Evolutionary conservation across 2,888 invertebrate species (phyloP), one percentile per base, ranked within the genome.

Genomic region (Crioceris asparagi): DNA sequence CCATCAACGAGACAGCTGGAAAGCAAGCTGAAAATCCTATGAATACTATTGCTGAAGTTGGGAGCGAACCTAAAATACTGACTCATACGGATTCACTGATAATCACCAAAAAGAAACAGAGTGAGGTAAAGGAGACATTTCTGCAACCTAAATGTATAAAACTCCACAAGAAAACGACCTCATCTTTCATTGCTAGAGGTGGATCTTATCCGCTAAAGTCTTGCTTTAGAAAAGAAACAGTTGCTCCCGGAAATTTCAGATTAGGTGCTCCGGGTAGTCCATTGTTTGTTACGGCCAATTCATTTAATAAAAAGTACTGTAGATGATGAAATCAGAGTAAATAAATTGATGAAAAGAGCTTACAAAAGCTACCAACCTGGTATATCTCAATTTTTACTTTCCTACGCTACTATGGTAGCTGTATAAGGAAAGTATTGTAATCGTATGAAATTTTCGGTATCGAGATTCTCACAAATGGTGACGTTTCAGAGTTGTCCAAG

Each of bases 41-140:
- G n/a, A n/a, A n/a, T n/a, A n/a, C n/a, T n/a, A n/a, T n/a, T n/a
- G n/a, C n/a, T n/a, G n/a, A n/a, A n/a, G n/a, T n/a, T n/a, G 35
- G 18, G n/a, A n/a, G n/a, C 8, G 36, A 48, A 31, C 19, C 31
- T 7, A 40, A 44, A 34, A 39, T 47, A 37, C 37, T 58, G 6
- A 51, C 52, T 35, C 57, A 57, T 36, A 60, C 55, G 10, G 59
- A 60, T 47, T 61, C 61, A 11, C 51, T 57, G 29, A 54, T 57
- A 35, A 46, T 59, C 11, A 47, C 44, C 25, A 53, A 47, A 17
- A 57, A 52, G 36, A 60, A 55, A 32, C 54, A 58, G 40, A 44
- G 45, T 3, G 48, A 49, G 18, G 45, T 50, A 4, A 56, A 51
- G 40, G 44, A 49, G 14, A 46, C 46, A 32, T 51, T 49, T 29